Conservation (phyloP, 2,113 vertebrate species). For the Herpetotheres cachinnans region DNA sequence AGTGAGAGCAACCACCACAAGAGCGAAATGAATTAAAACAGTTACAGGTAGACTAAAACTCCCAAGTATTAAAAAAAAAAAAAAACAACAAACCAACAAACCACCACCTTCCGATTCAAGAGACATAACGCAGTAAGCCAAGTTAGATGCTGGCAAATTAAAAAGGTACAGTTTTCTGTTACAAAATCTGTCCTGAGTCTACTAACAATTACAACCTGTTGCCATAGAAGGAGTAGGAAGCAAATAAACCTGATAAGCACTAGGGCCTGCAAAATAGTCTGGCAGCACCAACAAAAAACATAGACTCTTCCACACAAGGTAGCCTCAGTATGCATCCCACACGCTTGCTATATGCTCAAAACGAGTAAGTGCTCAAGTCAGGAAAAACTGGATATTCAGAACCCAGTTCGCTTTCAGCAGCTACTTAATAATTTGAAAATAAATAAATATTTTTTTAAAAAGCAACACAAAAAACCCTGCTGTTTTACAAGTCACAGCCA, state of each 20-base stretch:
- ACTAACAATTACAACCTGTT: slow-evolving; percentile 11
- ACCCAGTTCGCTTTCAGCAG: background rate
- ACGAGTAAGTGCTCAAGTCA: rapidly evolving
- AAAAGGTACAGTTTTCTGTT: background rate
- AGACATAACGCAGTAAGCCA: background rate
- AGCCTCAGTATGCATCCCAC: background rate
- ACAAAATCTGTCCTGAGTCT: background rate
- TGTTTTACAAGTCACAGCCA: background rate
- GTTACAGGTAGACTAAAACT: background rate
- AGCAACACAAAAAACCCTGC: background rate
- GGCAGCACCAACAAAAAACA: background rate
- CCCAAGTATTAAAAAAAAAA: background rate
- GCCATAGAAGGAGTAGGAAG: background rate
- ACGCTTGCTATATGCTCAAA: background rate
- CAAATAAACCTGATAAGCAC: background rate
- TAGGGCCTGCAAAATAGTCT: background rate
- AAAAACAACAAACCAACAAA: background rate
- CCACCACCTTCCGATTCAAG: background rate
- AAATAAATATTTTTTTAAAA: background rate
- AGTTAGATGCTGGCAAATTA: background rate
- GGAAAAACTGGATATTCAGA: background rate
- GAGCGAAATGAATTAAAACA: background rate
- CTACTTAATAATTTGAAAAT: background rate
- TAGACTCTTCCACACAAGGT: background rate
- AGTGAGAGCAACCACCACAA: background rate